phyloP scores from a whole-genome alignment of 2,888 invertebrate species.

The Smittia aterrima region DNA sequence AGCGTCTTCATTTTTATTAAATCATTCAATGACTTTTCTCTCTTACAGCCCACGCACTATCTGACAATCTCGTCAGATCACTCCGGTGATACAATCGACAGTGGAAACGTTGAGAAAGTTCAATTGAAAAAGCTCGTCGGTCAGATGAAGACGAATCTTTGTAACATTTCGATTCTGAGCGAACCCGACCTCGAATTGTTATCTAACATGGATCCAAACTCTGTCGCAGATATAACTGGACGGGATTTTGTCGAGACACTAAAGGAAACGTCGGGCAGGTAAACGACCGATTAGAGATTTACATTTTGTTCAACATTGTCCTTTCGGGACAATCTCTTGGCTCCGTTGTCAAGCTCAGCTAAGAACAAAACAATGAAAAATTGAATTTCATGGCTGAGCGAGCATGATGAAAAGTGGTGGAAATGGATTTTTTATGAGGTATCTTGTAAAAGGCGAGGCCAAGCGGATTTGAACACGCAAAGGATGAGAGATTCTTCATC shows the following conservation, averaged over 20 bases:
- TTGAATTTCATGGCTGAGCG: background rate
- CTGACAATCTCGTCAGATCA: constrained; percentile 56
- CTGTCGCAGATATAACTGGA: constrained; percentile 71
- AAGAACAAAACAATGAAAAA: background rate
- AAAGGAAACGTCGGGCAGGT: constrained; percentile 81
- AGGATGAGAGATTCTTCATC: too few relatives aligned
- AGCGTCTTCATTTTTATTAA: background rate
- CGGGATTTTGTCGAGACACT: constrained; percentile 75
- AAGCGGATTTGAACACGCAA: too few relatives aligned
- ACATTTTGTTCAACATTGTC: background rate
- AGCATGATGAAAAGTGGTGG: background rate
- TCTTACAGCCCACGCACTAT: constrained; percentile 51
- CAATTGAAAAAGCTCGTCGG: constrained; percentile 73
- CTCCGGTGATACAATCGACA: constrained; percentile 58
- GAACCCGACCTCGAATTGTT: constrained; percentile 80
- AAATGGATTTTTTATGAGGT: background rate
- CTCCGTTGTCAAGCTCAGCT: too few relatives aligned
- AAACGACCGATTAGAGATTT: constrained; percentile 20
- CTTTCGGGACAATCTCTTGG: background rate
- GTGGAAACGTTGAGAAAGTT: constrained; percentile 54
- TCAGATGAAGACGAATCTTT: constrained; percentile 74
- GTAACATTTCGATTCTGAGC: constrained; percentile 79
- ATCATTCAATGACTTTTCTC: constrained; percentile 38
- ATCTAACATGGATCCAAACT: constrained; percentile 88
- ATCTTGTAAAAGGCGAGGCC: too few relatives aligned